Evolutionary conservation across 1,140 invertebrate genomes (phyloP).

Genomic region (Babylonia areolata): DNA sequence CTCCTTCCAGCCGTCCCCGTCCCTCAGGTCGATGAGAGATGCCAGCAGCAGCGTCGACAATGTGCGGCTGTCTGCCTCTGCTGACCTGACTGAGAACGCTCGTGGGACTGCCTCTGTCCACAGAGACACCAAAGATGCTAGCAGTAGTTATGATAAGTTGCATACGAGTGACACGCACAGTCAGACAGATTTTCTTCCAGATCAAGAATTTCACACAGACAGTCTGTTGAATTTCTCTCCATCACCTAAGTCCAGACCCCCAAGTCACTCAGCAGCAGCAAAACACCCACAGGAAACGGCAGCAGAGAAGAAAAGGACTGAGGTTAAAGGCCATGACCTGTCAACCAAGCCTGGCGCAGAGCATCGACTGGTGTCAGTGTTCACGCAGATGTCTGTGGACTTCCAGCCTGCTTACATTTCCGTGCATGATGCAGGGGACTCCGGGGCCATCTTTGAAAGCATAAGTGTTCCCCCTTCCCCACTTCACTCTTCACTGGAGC

Average conservation of each 20-base stretch:
- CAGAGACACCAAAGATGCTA: constrained; percentile 1
- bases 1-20: background rate
- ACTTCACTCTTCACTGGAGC: background rate
- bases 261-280: background rate
- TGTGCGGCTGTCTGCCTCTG: background rate
- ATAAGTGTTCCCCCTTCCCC: background rate
- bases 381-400: constrained; percentile 25
- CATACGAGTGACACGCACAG: background rate
- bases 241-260: background rate
- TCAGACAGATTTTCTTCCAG: constrained; percentile 13
- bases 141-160: background rate
- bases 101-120: background rate
- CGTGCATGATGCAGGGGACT: background rate
- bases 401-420: background rate
- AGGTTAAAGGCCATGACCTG: background rate
- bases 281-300: background rate
- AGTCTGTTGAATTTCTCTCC: background rate
- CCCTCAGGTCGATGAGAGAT: background rate
- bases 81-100: background rate
- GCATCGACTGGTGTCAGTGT: constrained; percentile 17
- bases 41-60: constrained; percentile 15
- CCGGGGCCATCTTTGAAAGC: background rate
- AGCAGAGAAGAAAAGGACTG: background rate
- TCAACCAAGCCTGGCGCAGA: background rate
- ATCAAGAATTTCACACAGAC: background rate